Base-by-base conservation (phyloP, 2,113 vertebrate species). In the Serinus canaria region DNA sequence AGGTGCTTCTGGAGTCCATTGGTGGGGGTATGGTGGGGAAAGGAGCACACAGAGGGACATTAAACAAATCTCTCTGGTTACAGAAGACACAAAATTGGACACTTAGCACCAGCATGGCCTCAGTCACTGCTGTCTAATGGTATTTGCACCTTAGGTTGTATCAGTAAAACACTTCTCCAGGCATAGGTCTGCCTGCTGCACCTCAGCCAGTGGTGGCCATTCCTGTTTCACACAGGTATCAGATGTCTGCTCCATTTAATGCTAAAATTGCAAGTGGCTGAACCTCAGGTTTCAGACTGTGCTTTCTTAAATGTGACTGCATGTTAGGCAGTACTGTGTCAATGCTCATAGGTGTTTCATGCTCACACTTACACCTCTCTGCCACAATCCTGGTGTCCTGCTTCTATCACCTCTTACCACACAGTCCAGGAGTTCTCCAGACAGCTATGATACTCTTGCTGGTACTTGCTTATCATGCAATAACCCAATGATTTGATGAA, bases 161-260 rank as follows among this genome's bases (percentile, higher is more conserved):
- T 3, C n/a, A 72, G 46, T 9, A 49, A 55, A 78, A 60, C 13
- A 22, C 11, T 30, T 77, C 23, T 47, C 43, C 23, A 58, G 59
- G 22, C 4, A 3, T 2, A 62, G 33, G 24, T 15, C 8, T 84
- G 11, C 30, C 46, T 52, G 16, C 64, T 58, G 33, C 6, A 8
- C 11, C 27, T 78, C 31, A 62, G 50, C 18, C 55, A 31, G 37
- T 4, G 17, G 56, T 53, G 66, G 43, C 20, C 46, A 37, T 53
- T 49, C 22, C 47, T 28, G 7, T 74, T 70, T 70, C 18, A 17
- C 20, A 24, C 0, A 0, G 39, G 3, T 30, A 62, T 39, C 14
- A 56, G 7, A 8, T 11, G 8, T 24, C 33, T 55, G 21, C 11
- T 69, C 5, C 22, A 27, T 14, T 50, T 47, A 15, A 31, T 20